Base-by-base conservation (phyloP, 1,140 invertebrate genomes). In the Chironomus tepperi region DNA sequence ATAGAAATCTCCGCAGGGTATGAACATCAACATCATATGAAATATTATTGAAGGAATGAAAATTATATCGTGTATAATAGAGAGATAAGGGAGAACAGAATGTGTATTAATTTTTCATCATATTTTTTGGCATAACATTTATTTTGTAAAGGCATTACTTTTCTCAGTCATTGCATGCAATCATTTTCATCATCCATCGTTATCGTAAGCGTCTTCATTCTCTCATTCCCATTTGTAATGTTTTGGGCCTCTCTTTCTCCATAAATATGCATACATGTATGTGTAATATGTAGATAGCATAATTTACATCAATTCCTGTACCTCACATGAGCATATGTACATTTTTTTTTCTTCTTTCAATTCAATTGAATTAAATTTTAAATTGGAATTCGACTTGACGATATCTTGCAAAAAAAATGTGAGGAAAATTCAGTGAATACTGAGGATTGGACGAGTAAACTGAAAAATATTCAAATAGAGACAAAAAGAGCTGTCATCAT, bases 281-380 rank as follows among this genome's bases (percentile, higher is more conserved):
- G 47, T 57, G 47, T 57, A 57, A 57, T 57, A 57, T n/a, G 65
- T 18, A 70, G n/a, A 18, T 70, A 18, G 19, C 65, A 70, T 70
- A 70, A 19, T 70, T 70, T 70, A 70, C 65, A 70, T 70, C 65
- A 70, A 70, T 70, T 70, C 65, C 65, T 18, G 65, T 70, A 70
- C n/a, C 47, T 57, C 47, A n/a, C 47, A 57, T n/a, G 12, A 12
- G 12, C 47, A 57, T 57, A 57, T 57, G 12, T 57, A 18, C 24
- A 34, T 5, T 34, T 34, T 34, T 34, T 34, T 34, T 34, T 34
- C 24, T 34, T 34, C 24, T 16, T 19, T 70, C 65, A 21, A 70
- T 70, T 70, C 65, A 70, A 70, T 70, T 70, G 65, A 70, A 70
- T 70, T 70, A 70, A 70, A 70, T 70, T 70, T 70, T 70, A 70